These are phyloP conservation scores for Dioctria linearis DNA, from an alignment of 2,888 invertebrate species.

Conservation along the genomic window DNA sequence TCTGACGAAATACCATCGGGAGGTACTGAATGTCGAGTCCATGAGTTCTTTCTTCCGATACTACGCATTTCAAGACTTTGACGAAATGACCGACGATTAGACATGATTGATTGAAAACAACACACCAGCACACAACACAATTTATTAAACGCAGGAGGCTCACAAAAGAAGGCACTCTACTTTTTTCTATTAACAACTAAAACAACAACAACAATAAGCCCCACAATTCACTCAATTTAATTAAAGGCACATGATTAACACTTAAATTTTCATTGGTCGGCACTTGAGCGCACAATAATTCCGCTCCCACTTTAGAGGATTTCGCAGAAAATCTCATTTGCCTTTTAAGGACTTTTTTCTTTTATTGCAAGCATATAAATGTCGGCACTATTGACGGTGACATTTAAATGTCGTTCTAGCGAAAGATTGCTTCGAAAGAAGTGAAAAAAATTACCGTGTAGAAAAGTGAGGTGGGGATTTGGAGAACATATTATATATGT, in stretches of 20 bases:
- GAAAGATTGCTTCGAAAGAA: conserved; percentile 5
- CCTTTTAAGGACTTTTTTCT: neutral
- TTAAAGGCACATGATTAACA: conserved; percentile 1
- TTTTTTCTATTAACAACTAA: neutral
- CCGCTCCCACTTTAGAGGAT: neutral
- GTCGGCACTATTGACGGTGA: conserved; percentile 19
- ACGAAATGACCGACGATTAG: conserved; percentile 27
- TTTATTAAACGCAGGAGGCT: neutral
- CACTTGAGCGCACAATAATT: conserved; percentile 17
- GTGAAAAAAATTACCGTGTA: neutral
- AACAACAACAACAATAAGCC: neutral
- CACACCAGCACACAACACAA: too few species aligned
- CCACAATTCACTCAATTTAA: neutral
- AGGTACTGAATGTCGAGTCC: conserved; percentile 68
- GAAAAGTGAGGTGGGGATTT: neutral
- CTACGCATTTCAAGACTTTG: conserved; percentile 29
- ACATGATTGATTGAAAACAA: conserved; percentile 2
- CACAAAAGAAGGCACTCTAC: conserved; percentile 31
- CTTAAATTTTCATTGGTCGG: neutral
- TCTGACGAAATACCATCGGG: conserved; percentile 67
- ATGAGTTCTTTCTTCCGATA: conserved; percentile 63
- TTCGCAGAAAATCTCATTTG: conserved; percentile 7
- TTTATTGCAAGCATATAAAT: conserved; percentile 16
- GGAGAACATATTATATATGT: too few species aligned
- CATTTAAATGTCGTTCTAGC: conserved; percentile 37